Percentiles rank a stretch among this genome's conserved stretches.
phyloP scores from a whole-genome alignment of 2,113 vertebrate genomes.

The Scomber colias region DNA sequence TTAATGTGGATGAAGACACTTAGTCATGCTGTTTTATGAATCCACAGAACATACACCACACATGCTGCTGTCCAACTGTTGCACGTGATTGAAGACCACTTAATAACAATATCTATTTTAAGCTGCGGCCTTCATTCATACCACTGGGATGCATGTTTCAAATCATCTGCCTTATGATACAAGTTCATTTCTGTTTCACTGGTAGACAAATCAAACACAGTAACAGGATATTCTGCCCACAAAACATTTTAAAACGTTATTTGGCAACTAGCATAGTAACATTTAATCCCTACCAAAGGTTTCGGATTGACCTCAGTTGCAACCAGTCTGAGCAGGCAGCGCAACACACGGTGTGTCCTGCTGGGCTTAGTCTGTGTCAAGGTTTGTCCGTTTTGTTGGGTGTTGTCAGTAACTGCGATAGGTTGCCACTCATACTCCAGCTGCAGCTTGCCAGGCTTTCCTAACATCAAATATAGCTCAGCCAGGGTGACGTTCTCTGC shows the following conservation, averaged over 20 bases:
- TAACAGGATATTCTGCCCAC: too few species aligned
- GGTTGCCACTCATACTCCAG: conserved; percentile 97
- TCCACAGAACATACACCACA: not conserved
- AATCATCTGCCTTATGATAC: too few species aligned
- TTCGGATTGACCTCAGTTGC: conserved; percentile 95
- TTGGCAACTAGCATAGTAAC: not conserved
- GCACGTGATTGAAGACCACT: too few species aligned
- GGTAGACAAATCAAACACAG: too few species aligned
- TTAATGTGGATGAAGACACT: not conserved
- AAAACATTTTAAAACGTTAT: not conserved
- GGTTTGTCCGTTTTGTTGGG: conserved; percentile 66
- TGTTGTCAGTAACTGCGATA: conserved; percentile 22
- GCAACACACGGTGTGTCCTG: conserved; percentile 90
- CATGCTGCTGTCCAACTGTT: not conserved
- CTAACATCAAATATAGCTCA: conserved; percentile 99
- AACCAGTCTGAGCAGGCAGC: conserved; percentile 93
- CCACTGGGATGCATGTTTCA: not conserved
- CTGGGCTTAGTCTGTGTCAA: conserved; percentile 55
- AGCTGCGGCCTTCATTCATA: not conserved
- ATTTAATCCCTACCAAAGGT: conserved; percentile 86
- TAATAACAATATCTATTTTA: not conserved
- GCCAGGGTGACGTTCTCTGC: conserved; percentile 95
- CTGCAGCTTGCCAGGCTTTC: conserved; percentile 96
- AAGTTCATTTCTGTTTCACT: too few species aligned
- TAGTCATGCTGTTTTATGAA: not conserved